Base-by-base conservation (phyloP, 2,797 vertebrate genomes). In the Delichon dasypus region DNA sequence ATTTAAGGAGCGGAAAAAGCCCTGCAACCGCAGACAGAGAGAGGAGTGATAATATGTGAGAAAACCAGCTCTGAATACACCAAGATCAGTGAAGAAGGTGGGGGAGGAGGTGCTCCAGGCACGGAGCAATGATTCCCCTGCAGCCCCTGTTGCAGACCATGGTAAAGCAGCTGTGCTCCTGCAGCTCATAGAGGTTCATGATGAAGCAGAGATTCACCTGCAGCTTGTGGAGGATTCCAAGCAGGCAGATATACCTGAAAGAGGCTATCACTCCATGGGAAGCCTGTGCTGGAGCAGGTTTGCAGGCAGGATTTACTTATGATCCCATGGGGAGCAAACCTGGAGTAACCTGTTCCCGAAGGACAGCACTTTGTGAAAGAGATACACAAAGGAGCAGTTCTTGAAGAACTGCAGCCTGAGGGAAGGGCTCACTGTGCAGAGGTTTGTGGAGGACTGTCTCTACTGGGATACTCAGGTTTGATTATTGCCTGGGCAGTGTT, bases 131-230 rank as follows among this genome's bases (percentile, higher is more conserved):
- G 15, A 55, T 42, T 75, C 16, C 36, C 11, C 53, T 32, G 68
- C 9, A 64, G 40, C 7, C 20, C 2, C 0, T 58, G 23, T 5
- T 3, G 61, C 22, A 62, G 36, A 3, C 15, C 23, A 3, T 4
- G 34, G 23, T 58, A 57, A 38, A 29, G 20, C 40, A 34, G 30
- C 27, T 40, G 62, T 25, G 36, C 13, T 16, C 13, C 71, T 82
- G 55, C 32, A 40, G 34, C 8, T 40, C 32, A 7, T 2, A 62
- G 27, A 54, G 29, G 20, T 14, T 26, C 36, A 34, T 2, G 1
- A 50, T 54, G 55, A 18, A 58, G 20, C 50, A 68, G 21, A 82
- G 42, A 20, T 34, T 25, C 44, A 27, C 18, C 61, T 60, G 71
- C 60, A 82, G 47, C 42, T 42, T 22, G 21, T 66, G 42, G 42